A percentile compares a stretch with the other conserved stretches of the same genome.
Conservation (phyloP, 2,888 invertebrate species). For the Mesochorus sp. region DNA sequence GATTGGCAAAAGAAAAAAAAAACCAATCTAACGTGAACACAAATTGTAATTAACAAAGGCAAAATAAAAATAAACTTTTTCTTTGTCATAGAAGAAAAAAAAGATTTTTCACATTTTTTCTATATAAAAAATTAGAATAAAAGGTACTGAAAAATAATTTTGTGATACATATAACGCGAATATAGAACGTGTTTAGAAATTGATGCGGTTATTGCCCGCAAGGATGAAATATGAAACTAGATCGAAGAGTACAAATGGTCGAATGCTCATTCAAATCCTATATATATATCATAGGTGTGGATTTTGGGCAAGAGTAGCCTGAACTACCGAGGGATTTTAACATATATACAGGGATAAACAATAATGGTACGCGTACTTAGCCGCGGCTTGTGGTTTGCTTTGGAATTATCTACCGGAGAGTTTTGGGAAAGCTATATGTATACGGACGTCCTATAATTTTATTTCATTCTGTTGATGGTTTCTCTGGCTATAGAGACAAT, state of each 20-base stretch:
- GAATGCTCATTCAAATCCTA: not conserved
- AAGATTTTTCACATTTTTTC: too few relatives aligned
- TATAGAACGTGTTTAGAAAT: too few relatives aligned
- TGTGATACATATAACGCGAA: too few relatives aligned
- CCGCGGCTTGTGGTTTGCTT: conserved; percentile 54
- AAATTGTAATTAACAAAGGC: too few relatives aligned
- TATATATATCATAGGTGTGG: not conserved
- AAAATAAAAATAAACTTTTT: too few relatives aligned
- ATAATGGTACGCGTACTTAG: conserved; percentile 48
- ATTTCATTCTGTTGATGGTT: conserved; percentile 25
- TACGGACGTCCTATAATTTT: conserved; percentile 24
- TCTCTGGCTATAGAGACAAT: conserved; percentile 31
- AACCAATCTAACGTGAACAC: too few relatives aligned
- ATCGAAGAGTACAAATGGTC: not conserved
- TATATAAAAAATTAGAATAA: too few relatives aligned
- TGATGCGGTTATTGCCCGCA: too few relatives aligned
- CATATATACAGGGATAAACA: conserved; percentile 23
- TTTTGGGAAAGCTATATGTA: conserved; percentile 34
- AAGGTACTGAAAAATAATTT: too few relatives aligned
- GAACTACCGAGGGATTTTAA: conserved; percentile 35
- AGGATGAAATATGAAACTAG: conserved; percentile 21
- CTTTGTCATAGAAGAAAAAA: too few relatives aligned
- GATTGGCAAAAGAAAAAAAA: too few relatives aligned
- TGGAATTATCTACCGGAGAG: conserved; percentile 56
- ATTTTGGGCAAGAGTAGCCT: not conserved